Evolutionary conservation across 1,140 invertebrate genomes (phyloP), one percentile per base, ranked within the genome.

Genomic region (Drosophila navojoa): DNA sequence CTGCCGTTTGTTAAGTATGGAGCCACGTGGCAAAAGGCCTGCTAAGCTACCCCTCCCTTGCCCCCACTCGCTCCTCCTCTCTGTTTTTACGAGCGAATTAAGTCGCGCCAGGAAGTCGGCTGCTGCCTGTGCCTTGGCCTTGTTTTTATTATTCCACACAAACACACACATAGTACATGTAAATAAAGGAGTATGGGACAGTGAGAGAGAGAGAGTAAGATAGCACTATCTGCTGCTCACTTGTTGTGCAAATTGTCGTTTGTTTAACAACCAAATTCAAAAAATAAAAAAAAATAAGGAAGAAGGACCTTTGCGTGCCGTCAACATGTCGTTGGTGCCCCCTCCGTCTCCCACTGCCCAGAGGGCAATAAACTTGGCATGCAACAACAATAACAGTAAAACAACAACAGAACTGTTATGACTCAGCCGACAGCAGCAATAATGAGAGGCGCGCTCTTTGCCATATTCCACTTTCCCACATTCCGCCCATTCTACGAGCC

Each of bases 271-370:
- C 66, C 69, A 50, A 61, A 62, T 73, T 64, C 22, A 49, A 53
- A 69, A 75, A 62, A 44, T 40, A 55, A 73, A 6, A 68, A 25
- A 22, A 40, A 70, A 45, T 45, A 19, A 45, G 16, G 42, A 16
- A 45, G 42, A 45, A 77, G 81, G 78, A 91, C 76, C 86, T 80
- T 90, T 90, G 86, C 86, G 86, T 90, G 81, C 73, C 84, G 76
- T 90, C 86, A 79, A 85, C 73, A 77, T 87, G 76, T 81, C 82
- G 71, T 61, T 64, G 45, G 42, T 32, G n/a, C 38, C 47, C 11
- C 9, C 32, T 10, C 19, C 32, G 57, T 6, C 40, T 27, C 16
- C 35, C 44, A 19, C 22, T 25, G 76, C 78, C 63, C 40, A 76
- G 73, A 77, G 84, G 81, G 76, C 78, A 91, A 90, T 91, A 85